Evolutionary conservation across 2,113 vertebrate genomes (phyloP).

Genomic region (Eulemur rufifrons): DNA sequence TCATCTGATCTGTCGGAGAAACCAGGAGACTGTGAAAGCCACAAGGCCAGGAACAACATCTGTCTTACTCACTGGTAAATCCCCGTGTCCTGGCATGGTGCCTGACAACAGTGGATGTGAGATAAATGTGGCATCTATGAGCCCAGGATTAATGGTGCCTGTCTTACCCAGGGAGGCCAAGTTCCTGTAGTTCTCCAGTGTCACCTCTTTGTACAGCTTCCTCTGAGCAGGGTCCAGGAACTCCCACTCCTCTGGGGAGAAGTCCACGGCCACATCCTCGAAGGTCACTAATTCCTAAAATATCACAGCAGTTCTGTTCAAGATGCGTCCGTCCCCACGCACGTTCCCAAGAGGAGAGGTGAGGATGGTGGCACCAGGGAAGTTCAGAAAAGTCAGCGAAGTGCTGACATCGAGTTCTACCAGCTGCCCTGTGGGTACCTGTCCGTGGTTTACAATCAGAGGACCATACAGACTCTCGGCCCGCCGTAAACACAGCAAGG

Average conservation of each 20-base stretch:
- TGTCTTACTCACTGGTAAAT: neutral
- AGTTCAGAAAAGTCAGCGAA: too few species aligned
- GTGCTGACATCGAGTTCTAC: neutral
- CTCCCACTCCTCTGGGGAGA: slow-evolving; percentile 39
- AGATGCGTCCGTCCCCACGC: rapidly evolving
- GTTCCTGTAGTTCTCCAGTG: neutral
- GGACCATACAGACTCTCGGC: neutral
- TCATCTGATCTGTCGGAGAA: neutral
- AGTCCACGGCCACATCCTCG: neutral
- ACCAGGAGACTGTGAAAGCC: neutral
- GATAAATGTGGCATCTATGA: neutral
- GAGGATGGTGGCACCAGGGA: too few species aligned
- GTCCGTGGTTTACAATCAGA: neutral
- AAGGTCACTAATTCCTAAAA: slow-evolving; percentile 23
- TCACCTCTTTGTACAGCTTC: neutral
- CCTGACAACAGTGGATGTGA: rapidly evolving
- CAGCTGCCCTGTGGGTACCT: neutral
- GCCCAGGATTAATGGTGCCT: rapidly evolving
- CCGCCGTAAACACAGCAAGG: neutral
- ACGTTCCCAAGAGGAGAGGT: too few species aligned
- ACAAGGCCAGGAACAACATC: neutral
- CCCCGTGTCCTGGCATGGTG: neutral
- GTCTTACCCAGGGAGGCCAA: neutral
- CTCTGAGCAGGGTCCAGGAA: slow-evolving; percentile 2
- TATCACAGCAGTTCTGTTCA: neutral